phyloP scores from a whole-genome alignment of 2,888 invertebrate species.

The Melikaiella ostensackeni region DNA sequence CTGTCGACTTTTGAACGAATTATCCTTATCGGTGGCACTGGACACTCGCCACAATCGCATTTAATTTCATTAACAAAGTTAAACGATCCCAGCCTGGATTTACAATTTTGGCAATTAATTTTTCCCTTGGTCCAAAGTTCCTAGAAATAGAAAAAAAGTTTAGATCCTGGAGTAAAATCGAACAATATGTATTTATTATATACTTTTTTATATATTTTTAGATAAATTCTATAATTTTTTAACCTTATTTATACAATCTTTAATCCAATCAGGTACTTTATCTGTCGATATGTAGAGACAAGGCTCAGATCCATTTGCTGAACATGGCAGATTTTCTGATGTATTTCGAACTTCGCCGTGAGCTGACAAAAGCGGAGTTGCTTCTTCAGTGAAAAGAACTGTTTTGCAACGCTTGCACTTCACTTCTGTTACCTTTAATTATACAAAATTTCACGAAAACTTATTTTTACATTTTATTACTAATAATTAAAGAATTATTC shows the following conservation, averaged over 20 bases:
- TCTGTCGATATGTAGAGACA: conserved; percentile 61
- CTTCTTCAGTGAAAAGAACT: conserved; percentile 62
- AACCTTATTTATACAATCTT: conserved; percentile 58
- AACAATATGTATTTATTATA: neutral
- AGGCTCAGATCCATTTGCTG: conserved; percentile 59
- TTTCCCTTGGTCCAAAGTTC: conserved; percentile 64
- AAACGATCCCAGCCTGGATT: conserved; percentile 62
- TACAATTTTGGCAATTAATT: conserved; percentile 63
- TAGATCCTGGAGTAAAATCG: neutral
- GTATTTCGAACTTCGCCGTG: conserved; percentile 58
- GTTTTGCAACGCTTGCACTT: conserved; percentile 63
- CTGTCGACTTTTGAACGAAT: conserved; percentile 62
- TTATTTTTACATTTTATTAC: too few relatives aligned
- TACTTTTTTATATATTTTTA: neutral
- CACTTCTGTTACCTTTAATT: conserved; percentile 61
- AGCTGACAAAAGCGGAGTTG: conserved; percentile 59
- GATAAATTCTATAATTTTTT: neutral
- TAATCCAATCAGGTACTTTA: conserved; percentile 64
- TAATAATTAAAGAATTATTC: too few relatives aligned
- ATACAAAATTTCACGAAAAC: too few relatives aligned
- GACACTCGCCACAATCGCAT: conserved; percentile 62
- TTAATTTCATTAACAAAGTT: conserved; percentile 61
- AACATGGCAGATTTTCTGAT: conserved; percentile 57
- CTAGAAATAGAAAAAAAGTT: conserved; percentile 53
- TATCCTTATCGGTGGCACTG: conserved; percentile 63